Conservation (phyloP, 2,888 invertebrate genomes). For the Panopea generosa region DNA sequence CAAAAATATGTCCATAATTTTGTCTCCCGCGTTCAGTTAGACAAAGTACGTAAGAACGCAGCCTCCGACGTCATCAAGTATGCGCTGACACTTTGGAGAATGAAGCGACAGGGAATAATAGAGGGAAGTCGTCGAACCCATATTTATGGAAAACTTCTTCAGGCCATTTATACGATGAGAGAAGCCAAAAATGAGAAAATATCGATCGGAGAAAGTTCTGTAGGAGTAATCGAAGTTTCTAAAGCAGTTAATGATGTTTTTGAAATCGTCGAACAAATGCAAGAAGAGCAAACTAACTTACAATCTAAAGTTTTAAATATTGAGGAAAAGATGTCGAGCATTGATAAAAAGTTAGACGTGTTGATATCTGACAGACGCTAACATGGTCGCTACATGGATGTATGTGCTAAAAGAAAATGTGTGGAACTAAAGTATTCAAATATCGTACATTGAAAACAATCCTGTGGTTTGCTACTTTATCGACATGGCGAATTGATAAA, state of each 20-base stretch:
- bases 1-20: slow-evolving; percentile 81
- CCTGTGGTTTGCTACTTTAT: no score
- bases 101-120: slow-evolving; percentile 62
- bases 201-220: slow-evolving; percentile 73
- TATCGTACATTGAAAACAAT: background rate
- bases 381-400: background rate
- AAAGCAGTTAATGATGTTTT: slow-evolving; percentile 71
- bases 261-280: slow-evolving; percentile 67
- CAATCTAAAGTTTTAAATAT: slow-evolving; percentile 63
- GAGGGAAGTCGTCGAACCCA: slow-evolving; percentile 50
- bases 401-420: background rate
- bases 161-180: slow-evolving; percentile 72
- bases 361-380: slow-evolving; percentile 15
- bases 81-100: slow-evolving; percentile 72
- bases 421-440: background rate
- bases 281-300: slow-evolving; percentile 65
- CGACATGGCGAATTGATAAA: no score
- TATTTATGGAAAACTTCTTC: slow-evolving; percentile 72
- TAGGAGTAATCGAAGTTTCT: slow-evolving; percentile 74
- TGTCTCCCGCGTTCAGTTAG: slow-evolving; percentile 73
- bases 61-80: slow-evolving; percentile 79
- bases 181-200: slow-evolving; percentile 72
- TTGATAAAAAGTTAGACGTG: slow-evolving; percentile 70
- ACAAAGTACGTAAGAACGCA: slow-evolving; percentile 73
- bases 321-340: slow-evolving; percentile 63